These are phyloP conservation scores for Tokudaia muenninki DNA, from an alignment of 2,797 vertebrate genomes.

Conservation along the genomic window DNA sequence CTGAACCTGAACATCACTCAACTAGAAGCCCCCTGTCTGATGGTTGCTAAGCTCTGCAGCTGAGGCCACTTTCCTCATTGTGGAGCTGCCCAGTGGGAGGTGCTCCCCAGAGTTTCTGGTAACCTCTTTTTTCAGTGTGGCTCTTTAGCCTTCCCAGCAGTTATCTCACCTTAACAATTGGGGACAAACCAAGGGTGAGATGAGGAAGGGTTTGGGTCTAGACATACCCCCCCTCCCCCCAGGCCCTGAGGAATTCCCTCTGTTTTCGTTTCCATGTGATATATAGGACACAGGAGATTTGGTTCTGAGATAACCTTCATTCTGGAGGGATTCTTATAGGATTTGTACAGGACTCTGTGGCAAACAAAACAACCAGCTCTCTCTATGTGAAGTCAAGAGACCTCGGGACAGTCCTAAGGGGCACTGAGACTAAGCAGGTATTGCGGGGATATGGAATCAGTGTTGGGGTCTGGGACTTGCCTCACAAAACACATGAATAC, in stretches of 20 bases:
- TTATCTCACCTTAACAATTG: not conserved
- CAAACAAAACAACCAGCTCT: not conserved
- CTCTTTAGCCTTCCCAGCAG: not conserved
- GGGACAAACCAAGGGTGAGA: not conserved
- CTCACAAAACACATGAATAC: not conserved
- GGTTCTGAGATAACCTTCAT: not conserved
- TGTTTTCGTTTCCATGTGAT: not conserved
- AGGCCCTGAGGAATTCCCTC: not conserved
- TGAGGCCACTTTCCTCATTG: not conserved
- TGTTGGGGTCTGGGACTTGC: not conserved
- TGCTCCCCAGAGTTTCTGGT: not conserved
- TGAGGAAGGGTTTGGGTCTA: not conserved
- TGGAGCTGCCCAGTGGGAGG: rapidly evolving
- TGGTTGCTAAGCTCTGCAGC: conserved; percentile 35
- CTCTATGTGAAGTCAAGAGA: not conserved
- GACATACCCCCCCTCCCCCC: not conserved
- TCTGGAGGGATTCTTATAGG: not conserved
- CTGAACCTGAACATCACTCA: not conserved
- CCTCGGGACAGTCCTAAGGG: too few species aligned
- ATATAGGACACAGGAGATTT: not conserved
- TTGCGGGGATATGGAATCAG: rapidly evolving
- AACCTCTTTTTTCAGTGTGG: not conserved
- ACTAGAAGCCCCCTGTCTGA: not conserved
- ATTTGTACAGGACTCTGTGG: not conserved
- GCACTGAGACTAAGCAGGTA: not conserved